These are phyloP conservation scores for Ypsolopha scabrella DNA, from an alignment of 2,888 invertebrate genomes.

Conservation along the genomic window DNA sequence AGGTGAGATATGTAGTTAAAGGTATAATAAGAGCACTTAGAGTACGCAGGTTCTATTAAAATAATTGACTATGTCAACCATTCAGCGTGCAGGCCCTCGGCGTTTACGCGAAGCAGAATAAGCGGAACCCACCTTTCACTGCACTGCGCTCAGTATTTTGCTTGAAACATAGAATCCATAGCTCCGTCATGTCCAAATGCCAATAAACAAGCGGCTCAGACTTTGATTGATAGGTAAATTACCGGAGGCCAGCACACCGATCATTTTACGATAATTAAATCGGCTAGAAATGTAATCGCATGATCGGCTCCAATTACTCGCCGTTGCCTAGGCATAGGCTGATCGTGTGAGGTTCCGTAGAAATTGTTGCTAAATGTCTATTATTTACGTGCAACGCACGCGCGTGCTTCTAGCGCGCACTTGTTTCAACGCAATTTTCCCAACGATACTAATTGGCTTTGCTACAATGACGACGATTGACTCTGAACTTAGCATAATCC, in stretches of 20 bases:
- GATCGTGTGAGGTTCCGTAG: constrained; percentile 53
- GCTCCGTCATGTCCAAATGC: constrained; percentile 24
- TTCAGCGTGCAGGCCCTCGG: constrained; percentile 9
- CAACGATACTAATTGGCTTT: no score
- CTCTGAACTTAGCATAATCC: no score
- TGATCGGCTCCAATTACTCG: constrained; percentile 64
- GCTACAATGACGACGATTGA: neutral
- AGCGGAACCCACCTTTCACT: constrained; percentile 32
- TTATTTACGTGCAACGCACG: constrained; percentile 56
- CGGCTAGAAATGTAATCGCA: constrained; percentile 66
- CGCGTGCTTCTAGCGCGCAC: constrained; percentile 37
- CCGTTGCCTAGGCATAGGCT: constrained; percentile 56
- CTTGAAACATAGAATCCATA: constrained; percentile 37
- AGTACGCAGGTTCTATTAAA: neutral
- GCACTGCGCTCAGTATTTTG: constrained; percentile 12
- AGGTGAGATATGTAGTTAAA: neutral
- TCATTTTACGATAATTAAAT: constrained; percentile 70
- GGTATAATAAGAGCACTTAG: constrained; percentile 6
- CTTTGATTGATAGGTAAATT: constrained; percentile 70
- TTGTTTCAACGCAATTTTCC: constrained; percentile 9
- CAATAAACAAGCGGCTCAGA: constrained; percentile 34
- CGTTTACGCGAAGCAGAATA: constrained; percentile 3
- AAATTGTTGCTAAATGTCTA: constrained; percentile 48
- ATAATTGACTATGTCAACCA: constrained; percentile 10
- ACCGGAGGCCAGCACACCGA: constrained; percentile 58